A percentile compares a stretch with the other conserved stretches of the same genome.
These are phyloP conservation scores for Cetoscarus ocellatus DNA, from an alignment of 2,797 vertebrate genomes.

Conservation along the genomic window DNA sequence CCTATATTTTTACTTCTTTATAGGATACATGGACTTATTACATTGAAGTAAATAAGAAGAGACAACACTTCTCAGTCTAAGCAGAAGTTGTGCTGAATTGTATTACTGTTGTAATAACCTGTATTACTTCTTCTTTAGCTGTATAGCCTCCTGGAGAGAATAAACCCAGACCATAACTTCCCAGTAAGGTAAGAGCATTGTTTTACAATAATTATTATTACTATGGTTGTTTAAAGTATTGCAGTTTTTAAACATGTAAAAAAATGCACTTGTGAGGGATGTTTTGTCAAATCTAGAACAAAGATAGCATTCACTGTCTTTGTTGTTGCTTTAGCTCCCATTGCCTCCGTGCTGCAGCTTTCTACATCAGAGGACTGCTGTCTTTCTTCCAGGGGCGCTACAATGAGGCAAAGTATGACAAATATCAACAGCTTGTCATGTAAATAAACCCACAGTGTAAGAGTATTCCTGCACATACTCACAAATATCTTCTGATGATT, in stretches of 20 bases:
- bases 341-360: slow-evolving; percentile 95
- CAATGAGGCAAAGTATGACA: slow-evolving; percentile 96
- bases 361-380: slow-evolving; percentile 97
- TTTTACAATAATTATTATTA: too few relatives aligned
- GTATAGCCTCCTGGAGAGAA: slow-evolving; percentile 96
- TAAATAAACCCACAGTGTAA: background rate
- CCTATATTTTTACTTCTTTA: background rate
- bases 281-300: background rate
- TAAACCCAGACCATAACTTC: slow-evolving; percentile 98
- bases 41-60: background rate
- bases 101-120: slow-evolving; percentile 1
- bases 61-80: background rate
- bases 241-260: background rate
- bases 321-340: slow-evolving; percentile 86
- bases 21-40: background rate
- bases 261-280: background rate
- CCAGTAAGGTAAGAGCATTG: slow-evolving; percentile 90
- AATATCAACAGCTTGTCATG: background rate
- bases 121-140: slow-evolving; percentile 79
- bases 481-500: slow-evolving; percentile 1
- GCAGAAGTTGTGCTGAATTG: background rate
- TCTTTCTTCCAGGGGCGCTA: slow-evolving; percentile 99
- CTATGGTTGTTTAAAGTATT: background rate
- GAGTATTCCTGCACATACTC: background rate
- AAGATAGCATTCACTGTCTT: background rate